Base-by-base conservation (phyloP, 2,113 vertebrate genomes). In the Sturnus vulgaris region DNA sequence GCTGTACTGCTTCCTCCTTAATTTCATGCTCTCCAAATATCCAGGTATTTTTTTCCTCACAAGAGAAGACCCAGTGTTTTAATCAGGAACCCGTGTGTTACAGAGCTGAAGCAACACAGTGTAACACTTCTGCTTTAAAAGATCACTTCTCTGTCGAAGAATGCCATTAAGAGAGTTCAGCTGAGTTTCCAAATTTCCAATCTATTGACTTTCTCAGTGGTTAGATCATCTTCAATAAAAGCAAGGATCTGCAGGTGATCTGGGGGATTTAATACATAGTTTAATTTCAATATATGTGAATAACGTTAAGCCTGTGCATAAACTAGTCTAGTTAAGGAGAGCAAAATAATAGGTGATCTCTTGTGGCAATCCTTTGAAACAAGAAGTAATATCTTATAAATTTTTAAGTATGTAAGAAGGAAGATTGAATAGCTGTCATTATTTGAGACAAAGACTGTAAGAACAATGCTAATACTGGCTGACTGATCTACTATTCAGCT, bases 361-460 rank as follows among this genome's bases (percentile, higher is more conserved):
- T 81, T 68, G 86, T 93, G 92, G 80, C 59, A 94, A n/a, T 63
- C 35, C 42, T 81, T 88, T 77, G 65, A 82, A 93, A 85, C 20
- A 72, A 88, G 68, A 88, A 77, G 42, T 92, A 90, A 42, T 83
- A 69, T 65, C 82, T 82, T 82, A 72, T 12, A 70, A 33, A 86
- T 88, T 93, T 94, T 90, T 94, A 83, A 90, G 39, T 53, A 23
- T 0, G 0, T 80, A 39, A 80, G 82, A 88, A 82, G 60, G 20
- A 90, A 90, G 82, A 90, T 81, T 70, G 79, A 93, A 66, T 50
- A 55, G 59, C 46, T 92, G 82, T 75, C 66, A 46, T 93, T 94
- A 86, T 79, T 78, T 84, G 83, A 89, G 65, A 75, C 69, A 76
- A 73, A 79, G 77, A 37, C 39, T 66, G 11, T n/a, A 75, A 53